These are phyloP conservation scores for Microcaecilia unicolor DNA, from an alignment of 2,797 vertebrate species.

Conservation along the genomic window DNA sequence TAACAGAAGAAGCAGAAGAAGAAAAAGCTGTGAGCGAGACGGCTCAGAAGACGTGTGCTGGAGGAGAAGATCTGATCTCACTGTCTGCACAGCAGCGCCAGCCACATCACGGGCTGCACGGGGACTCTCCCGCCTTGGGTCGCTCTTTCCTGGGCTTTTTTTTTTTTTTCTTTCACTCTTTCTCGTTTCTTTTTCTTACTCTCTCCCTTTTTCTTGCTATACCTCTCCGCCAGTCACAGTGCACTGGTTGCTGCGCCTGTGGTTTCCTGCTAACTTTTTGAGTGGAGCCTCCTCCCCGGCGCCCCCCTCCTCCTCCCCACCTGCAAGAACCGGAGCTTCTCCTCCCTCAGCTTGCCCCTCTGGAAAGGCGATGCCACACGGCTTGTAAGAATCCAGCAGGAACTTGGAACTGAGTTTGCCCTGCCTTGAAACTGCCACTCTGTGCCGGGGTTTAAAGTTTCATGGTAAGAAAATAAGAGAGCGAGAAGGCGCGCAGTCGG, in stretches of 20 bases:
- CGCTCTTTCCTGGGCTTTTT: slow-evolving; percentile 5
- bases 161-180: slow-evolving; percentile 2
- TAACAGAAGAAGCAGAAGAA: slow-evolving; percentile 56
- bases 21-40: slow-evolving; percentile 59
- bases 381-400: slow-evolving; percentile 36
- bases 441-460: slow-evolving; percentile 34
- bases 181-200: neutral
- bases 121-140: slow-evolving; percentile 19
- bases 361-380: slow-evolving; percentile 30
- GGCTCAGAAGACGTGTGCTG: slow-evolving; percentile 64
- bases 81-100: slow-evolving; percentile 48
- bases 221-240: too few relatives aligned
- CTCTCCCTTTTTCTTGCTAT: slow-evolving; percentile 4
- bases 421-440: too few relatives aligned
- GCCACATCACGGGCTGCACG: slow-evolving; percentile 30
- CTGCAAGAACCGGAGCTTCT: too few relatives aligned
- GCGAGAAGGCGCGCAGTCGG: too few relatives aligned
- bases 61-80: slow-evolving; percentile 62
- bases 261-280: slow-evolving; percentile 48
- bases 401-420: slow-evolving; percentile 26
- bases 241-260: slow-evolving; percentile 23
- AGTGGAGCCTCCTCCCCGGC: slow-evolving; percentile 2
- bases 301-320: too few relatives aligned
- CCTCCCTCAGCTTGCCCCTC: too few relatives aligned
- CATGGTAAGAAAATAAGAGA: too few relatives aligned